Conservation (phyloP, 2,888 invertebrate species). For the Athetis lepigone region DNA sequence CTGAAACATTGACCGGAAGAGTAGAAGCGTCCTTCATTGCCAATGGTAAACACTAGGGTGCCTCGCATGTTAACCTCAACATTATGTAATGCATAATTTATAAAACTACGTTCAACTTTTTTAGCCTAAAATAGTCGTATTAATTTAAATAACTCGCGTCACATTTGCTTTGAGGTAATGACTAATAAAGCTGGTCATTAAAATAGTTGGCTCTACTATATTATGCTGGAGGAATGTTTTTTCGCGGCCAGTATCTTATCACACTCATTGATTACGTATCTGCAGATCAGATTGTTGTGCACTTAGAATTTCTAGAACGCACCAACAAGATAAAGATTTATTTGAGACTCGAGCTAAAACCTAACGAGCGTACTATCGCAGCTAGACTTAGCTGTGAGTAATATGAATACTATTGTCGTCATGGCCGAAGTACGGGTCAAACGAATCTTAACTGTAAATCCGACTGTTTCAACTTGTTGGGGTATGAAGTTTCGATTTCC, state of each 20-base stretch:
- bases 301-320: constrained; percentile 53
- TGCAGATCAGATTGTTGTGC: constrained; percentile 42
- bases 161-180: constrained; percentile 8
- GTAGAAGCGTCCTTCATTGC: background rate
- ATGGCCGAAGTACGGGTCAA: constrained; percentile 50
- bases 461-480: constrained; percentile 42
- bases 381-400: constrained; percentile 17
- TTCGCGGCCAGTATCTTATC: constrained; percentile 56
- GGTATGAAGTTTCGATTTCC: constrained; percentile 62
- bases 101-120: constrained; percentile 3
- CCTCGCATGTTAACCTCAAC: background rate
- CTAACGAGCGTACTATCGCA: background rate
- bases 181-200: constrained; percentile 14
- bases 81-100: constrained; percentile 12
- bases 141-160: constrained; percentile 20
- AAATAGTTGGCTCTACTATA: constrained; percentile 7
- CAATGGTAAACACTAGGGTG: background rate
- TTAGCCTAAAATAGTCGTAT: constrained; percentile 4
- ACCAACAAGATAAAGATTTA: constrained; percentile 42
- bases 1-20: background rate
- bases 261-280: constrained; percentile 57
- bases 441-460: constrained; percentile 63
- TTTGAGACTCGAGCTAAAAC: constrained; percentile 14
- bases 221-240: constrained; percentile 12
- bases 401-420: constrained; percentile 50